Evolutionary conservation across 2,113 vertebrate species (phyloP).

Genomic region (Narcine bancroftii): DNA sequence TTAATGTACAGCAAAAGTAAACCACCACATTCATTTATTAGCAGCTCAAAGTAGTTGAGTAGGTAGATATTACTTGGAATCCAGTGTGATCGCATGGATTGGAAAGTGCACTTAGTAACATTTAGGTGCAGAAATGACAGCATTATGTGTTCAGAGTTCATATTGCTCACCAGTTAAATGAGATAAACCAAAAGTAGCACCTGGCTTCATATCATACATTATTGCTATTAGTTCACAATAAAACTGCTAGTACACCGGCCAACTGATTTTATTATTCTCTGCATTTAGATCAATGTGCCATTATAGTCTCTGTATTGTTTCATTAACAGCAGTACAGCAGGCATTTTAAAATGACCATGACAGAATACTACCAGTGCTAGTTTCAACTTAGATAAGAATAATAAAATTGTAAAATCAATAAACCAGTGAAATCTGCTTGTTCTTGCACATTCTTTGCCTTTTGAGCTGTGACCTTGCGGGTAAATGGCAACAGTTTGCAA

Average conservation of each 20-base stretch:
- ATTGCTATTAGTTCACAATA: conserved; percentile 12
- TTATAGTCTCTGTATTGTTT: background rate
- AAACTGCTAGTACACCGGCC: background rate
- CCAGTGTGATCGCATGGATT: background rate
- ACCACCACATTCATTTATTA: background rate
- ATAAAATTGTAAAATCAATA: conserved; percentile 13
- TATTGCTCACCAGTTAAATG: conserved; percentile 20
- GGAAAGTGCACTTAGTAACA: conserved; percentile 2
- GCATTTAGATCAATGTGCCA: conserved; percentile 7
- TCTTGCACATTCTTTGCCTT: background rate
- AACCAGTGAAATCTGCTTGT: background rate
- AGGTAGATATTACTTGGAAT: background rate
- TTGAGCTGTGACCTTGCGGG: background rate
- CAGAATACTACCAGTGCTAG: background rate
- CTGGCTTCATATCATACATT: conserved; percentile 21
- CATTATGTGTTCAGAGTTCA: conserved; percentile 9
- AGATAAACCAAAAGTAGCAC: background rate
- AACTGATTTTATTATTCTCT: background rate
- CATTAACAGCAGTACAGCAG: background rate
- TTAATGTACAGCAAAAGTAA: no score
- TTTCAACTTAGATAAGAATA: conserved; percentile 14
- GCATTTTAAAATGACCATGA: conserved; percentile 15
- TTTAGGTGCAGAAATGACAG: conserved; percentile 3
- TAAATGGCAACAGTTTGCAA: background rate
- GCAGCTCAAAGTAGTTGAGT: background rate